Conservation (phyloP, 1,140 invertebrate genomes). For the Tetraneura akinire region DNA sequence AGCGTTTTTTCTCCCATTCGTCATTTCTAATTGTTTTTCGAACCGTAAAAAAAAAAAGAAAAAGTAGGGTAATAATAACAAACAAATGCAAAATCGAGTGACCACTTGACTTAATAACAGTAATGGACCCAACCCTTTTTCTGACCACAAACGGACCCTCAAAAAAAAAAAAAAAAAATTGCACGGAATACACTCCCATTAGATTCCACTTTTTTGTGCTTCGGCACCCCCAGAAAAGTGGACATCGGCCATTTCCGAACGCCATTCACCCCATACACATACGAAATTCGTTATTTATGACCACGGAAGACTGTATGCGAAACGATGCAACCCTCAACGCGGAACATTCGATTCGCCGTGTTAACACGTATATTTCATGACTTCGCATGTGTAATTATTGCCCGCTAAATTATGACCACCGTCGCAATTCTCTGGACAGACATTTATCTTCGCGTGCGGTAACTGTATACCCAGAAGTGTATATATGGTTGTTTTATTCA, state of each 20-base stretch:
- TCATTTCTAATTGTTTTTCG: slow-evolving; percentile 42
- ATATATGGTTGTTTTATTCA: not conserved
- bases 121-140: slow-evolving; percentile 27
- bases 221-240: not conserved
- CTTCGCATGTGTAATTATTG: slow-evolving; percentile 45
- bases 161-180: no score
- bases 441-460: slow-evolving; percentile 25
- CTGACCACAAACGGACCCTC: slow-evolving; percentile 44
- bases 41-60: not conserved
- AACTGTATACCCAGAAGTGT: not conserved
- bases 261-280: slow-evolving; percentile 14
- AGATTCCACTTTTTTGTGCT: slow-evolving; percentile 43
- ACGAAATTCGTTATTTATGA: slow-evolving; percentile 43
- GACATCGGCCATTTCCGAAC: slow-evolving; percentile 28
- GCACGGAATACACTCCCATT: slow-evolving; percentile 7
- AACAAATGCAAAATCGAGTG: slow-evolving; percentile 18
- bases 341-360: slow-evolving; percentile 21
- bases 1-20: not conserved
- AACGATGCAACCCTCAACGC: slow-evolving; percentile 5
- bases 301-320: slow-evolving; percentile 35
- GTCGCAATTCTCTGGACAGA: slow-evolving; percentile 32
- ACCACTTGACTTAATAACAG: slow-evolving; percentile 37
- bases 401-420: slow-evolving; percentile 1
- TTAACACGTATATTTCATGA: slow-evolving; percentile 39
- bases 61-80: not conserved